Conservation (phyloP, 2,888 invertebrate genomes). For the Perdita meconis region DNA sequence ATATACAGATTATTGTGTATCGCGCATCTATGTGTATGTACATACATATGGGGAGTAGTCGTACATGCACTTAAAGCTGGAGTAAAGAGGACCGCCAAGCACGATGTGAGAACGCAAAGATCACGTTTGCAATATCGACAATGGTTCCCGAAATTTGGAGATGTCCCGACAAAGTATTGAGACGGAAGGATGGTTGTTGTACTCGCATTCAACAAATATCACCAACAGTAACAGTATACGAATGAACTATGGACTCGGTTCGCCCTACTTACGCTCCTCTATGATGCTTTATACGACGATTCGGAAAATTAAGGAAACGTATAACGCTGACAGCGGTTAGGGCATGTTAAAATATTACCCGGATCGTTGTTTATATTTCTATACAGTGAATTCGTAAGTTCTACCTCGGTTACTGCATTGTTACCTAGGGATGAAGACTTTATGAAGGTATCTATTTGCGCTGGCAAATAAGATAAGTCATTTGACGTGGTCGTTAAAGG, state of each 20-base stretch:
- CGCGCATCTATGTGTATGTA: slow-evolving; percentile 55
- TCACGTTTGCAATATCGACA: neutral
- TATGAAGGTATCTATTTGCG: slow-evolving; percentile 3
- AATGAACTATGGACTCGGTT: slow-evolving; percentile 41
- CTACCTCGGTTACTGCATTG: slow-evolving; percentile 42
- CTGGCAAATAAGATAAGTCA: neutral
- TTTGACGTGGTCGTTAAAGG: neutral
- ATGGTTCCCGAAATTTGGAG: neutral
- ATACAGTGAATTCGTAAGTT: slow-evolving; percentile 22
- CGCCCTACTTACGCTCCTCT: slow-evolving; percentile 35
- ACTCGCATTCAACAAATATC: slow-evolving; percentile 34
- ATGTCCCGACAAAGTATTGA: neutral
- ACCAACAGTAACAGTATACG: slow-evolving; percentile 27
- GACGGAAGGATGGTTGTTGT: slow-evolving; percentile 12
- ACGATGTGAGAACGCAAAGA: neutral
- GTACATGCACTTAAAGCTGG: slow-evolving; percentile 53
- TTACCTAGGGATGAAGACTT: slow-evolving; percentile 24
- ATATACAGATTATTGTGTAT: slow-evolving; percentile 45
- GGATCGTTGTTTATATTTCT: slow-evolving; percentile 31
- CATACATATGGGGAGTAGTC: slow-evolving; percentile 51
- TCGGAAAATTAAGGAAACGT: slow-evolving; percentile 26
- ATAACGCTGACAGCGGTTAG: slow-evolving; percentile 28
- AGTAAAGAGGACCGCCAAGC: slow-evolving; percentile 3
- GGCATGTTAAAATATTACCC: slow-evolving; percentile 58
- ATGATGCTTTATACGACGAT: slow-evolving; percentile 19